phyloP scores from a whole-genome alignment of 2,113 vertebrate genomes.

The Corydoras maculifer region DNA sequence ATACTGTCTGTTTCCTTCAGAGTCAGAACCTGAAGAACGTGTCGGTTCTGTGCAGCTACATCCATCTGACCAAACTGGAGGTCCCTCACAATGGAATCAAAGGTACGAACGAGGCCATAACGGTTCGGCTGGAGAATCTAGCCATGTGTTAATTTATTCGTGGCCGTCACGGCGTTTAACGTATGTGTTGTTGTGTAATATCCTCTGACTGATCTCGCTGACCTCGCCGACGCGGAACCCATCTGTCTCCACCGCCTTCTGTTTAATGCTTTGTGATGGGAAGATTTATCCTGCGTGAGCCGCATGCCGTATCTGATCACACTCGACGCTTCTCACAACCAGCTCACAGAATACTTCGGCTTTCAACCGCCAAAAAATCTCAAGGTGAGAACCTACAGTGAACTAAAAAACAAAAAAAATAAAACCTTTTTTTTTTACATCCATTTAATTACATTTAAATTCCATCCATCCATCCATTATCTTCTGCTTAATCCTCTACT shows the following conservation, averaged over 20 bases:
- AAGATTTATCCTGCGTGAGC: conserved; percentile 86
- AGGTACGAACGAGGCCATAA: conserved; percentile 58
- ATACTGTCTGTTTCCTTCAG: conserved; percentile 52
- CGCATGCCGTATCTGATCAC: conserved; percentile 79
- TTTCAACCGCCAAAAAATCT: conserved; percentile 82
- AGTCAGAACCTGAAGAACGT: conserved; percentile 65
- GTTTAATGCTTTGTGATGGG: conserved; percentile 35
- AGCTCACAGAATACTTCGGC: conserved; percentile 71
- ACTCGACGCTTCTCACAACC: conserved; percentile 79
- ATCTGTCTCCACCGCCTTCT: conserved; percentile 16
- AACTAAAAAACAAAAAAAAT: conserved; percentile 41
- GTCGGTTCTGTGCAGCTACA: conserved; percentile 70
- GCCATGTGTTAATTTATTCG: conserved; percentile 5
- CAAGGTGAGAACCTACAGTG: conserved; percentile 70
- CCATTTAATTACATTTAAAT: too few species aligned
- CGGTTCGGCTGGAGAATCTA: neutral
- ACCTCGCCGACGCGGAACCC: conserved; percentile 13
- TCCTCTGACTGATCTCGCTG: conserved; percentile 19
- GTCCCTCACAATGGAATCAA: conserved; percentile 81
- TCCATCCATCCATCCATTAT: too few species aligned
- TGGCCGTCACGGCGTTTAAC: neutral
- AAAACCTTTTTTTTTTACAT: neutral
- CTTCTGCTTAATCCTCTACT: too few species aligned
- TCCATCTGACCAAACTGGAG: conserved; percentile 83
- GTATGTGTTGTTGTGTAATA: conserved; percentile 18